Base-by-base conservation (phyloP, 2,888 invertebrate genomes). In the Chymomyza fuscimana region DNA sequence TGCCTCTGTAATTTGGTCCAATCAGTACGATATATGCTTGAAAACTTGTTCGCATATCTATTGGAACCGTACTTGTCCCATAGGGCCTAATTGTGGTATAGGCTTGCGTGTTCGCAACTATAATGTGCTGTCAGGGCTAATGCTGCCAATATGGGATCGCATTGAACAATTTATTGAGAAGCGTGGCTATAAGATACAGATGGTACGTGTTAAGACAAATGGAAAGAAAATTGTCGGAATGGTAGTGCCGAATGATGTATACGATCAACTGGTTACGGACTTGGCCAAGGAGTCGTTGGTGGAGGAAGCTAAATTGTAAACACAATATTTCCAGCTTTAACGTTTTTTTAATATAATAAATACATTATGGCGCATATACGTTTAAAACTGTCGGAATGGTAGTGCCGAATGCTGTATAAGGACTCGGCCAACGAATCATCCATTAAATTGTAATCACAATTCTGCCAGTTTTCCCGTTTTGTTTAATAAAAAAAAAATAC, bases 121-220 rank as follows among this genome's bases (percentile, higher is more conserved):
- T 92, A 96, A 98, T 92, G 97, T 99, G 72, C 94, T 99, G 63
- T 95, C 97, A 70, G 99, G 99, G 61, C 97, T 98, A 10, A 98
- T 99, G 87, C 93, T 99, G 82, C 97, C 97, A 62, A 98, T 99
- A 71, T 99, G 99, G 99, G 96, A 97, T 88, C 95, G 97, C 78
- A 96, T 99, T 65, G 99, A 99, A 93, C 93, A 94, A 69, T 96
- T 97, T 77, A 93, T 99, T 72, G 95, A 96, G 32, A 94, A 95
- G 85, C 94, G 95, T 76, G 94, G 94, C 82, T 95, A 96, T 88
- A 97, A 97, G 93, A 97, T 99, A 96, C 99, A 99, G 93, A 98
- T 99, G 81, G 97, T 99, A 86, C 95, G 99, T 76, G 94, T 99
- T 88, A 95, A 97, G 92, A 97, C 98, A 54, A 95, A 95, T 87